Evolutionary conservation across 2,113 vertebrate genomes (phyloP).

Genomic region (Struthidea cinerea): DNA sequence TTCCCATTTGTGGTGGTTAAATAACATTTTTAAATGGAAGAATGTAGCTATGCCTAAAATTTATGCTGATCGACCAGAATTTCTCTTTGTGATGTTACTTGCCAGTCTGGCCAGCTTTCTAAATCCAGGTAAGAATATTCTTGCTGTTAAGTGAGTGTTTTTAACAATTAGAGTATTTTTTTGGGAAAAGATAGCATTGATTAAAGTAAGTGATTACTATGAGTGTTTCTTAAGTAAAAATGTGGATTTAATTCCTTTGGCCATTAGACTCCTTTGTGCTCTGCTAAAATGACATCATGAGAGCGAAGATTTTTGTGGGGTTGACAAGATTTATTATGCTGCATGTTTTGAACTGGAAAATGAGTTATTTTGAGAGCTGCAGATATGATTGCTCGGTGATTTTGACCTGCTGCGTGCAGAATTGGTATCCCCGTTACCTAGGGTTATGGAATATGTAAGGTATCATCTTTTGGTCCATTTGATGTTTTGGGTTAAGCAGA

Average conservation of each 20-base stretch:
- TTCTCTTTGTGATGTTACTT: not conserved
- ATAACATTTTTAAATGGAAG: not conserved
- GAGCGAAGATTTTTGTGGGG: not conserved
- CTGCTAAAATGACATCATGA: not conserved
- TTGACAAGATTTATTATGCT: not conserved
- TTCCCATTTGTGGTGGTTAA: not conserved
- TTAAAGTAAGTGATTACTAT: not conserved
- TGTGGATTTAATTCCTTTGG: not conserved
- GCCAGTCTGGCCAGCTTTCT: not conserved
- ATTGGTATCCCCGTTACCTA: rapidly evolving
- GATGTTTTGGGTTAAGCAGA: not conserved
- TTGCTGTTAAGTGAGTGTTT: not conserved
- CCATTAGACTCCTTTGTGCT: not conserved
- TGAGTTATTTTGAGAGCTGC: not conserved
- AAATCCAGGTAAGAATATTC: not conserved
- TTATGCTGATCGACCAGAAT: not conserved
- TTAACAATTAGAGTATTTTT: not conserved
- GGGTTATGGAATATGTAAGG: not conserved
- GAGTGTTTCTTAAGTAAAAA: not conserved
- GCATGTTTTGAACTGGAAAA: not conserved
- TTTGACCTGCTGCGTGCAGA: not conserved
- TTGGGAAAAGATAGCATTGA: not conserved
- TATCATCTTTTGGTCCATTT: rapidly evolving
- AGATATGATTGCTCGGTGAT: rapidly evolving
- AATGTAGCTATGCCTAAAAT: not conserved